These are phyloP conservation scores for Tachina grossa DNA, from an alignment of 2,888 invertebrate species.

Conservation along the genomic window DNA sequence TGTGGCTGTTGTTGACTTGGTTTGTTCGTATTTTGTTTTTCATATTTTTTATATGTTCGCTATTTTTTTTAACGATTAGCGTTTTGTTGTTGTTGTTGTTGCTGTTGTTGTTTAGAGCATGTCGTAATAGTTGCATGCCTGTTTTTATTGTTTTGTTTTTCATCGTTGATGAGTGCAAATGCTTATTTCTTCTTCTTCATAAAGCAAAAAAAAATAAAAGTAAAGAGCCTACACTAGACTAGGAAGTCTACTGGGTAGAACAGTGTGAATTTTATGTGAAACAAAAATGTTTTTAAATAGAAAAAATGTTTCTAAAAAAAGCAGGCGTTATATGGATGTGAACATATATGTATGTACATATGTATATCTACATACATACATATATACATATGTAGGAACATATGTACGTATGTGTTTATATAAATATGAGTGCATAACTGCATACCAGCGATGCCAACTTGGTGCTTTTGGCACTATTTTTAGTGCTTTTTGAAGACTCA, in stretches of 20 bases:
- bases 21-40: constrained; percentile 37
- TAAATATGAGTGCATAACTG: background rate
- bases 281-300: constrained; percentile 21
- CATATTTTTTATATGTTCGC: background rate
- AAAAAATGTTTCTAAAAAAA: background rate
- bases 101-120: constrained; percentile 37
- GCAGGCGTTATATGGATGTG: background rate
- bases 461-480: too few species aligned
- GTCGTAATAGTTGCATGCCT: constrained; percentile 60
- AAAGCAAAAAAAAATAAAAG: constrained; percentile 23
- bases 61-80: constrained; percentile 10
- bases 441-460: too few species aligned
- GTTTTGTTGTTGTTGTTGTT: constrained; percentile 11
- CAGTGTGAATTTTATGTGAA: constrained; percentile 45
- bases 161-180: constrained; percentile 52
- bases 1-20: constrained; percentile 22
- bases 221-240: constrained; percentile 56
- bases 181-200: constrained; percentile 9
- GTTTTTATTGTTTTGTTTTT: constrained; percentile 37
- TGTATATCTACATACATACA: background rate
- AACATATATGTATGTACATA: background rate
- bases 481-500: too few species aligned
- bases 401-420: background rate
- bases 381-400: background rate
- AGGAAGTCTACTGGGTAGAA: constrained; percentile 62